Evolutionary conservation across 2,797 vertebrate species (phyloP).

Genomic region (Lepidocolaptes lacrymiger): DNA sequence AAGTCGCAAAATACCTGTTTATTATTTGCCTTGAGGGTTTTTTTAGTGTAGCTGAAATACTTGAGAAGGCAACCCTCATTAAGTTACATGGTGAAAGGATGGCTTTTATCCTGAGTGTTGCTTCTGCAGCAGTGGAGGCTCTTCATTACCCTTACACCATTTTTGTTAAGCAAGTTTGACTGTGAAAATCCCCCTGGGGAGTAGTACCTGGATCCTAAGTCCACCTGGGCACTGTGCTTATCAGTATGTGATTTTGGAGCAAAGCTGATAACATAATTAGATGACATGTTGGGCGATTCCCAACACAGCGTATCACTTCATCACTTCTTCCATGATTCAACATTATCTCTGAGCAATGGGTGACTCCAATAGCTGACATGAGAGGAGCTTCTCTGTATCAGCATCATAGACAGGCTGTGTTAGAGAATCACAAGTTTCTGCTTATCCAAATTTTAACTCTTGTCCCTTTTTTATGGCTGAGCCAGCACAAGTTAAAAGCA

Average conservation of each 20-base stretch:
- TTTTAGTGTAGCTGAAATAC: not conserved
- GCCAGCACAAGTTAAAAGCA: not conserved
- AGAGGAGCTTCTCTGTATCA: not conserved
- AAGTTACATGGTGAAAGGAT: not conserved
- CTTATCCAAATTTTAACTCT: not conserved
- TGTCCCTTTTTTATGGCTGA: not conserved
- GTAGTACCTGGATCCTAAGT: not conserved
- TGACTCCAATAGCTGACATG: not conserved
- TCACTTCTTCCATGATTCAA: not conserved
- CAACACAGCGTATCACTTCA: not conserved
- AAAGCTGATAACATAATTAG: slow-evolving; percentile 30
- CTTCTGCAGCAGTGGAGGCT: not conserved
- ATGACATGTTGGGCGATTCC: not conserved
- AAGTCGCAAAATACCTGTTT: not conserved
- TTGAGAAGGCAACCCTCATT: not conserved
- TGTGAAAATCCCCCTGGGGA: not conserved
- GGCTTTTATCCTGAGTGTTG: not conserved
- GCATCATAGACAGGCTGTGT: not conserved
- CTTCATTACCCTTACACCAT: not conserved
- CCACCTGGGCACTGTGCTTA: not conserved
- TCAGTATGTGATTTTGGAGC: not conserved
- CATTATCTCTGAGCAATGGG: not conserved
- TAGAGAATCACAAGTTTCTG: not conserved
- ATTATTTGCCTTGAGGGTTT: not conserved
- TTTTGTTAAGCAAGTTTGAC: not conserved